Conservation (phyloP, 2,797 vertebrate species). For the Pelodytes ibericus region DNA sequence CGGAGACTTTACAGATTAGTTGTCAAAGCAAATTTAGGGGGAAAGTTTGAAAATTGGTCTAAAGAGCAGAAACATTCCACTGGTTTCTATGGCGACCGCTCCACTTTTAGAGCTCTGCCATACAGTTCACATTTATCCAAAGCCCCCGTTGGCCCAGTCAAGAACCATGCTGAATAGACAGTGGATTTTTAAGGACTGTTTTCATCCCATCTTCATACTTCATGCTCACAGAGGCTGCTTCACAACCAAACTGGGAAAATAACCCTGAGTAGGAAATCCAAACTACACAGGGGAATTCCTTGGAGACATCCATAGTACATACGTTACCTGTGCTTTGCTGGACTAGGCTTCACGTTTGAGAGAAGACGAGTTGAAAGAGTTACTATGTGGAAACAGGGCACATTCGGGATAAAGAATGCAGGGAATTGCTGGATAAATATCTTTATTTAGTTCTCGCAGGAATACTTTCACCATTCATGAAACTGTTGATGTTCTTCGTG, state of each 20-base stretch:
- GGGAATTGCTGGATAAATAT: conserved; percentile 38
- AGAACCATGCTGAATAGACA: too few species aligned
- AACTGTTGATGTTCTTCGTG: background rate
- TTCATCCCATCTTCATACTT: too few species aligned
- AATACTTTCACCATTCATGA: conserved; percentile 41
- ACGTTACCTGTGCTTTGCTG: conserved; percentile 11
- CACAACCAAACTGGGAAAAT: conserved; percentile 21
- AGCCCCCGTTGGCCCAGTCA: too few species aligned
- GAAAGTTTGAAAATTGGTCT: too few species aligned
- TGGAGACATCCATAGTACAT: conserved; percentile 37
- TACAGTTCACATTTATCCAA: too few species aligned
- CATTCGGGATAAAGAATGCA: conserved; percentile 16
- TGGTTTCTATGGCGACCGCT: too few species aligned
- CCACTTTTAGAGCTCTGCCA: too few species aligned
- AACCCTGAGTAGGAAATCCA: conserved; percentile 21
- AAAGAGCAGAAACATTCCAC: too few species aligned
- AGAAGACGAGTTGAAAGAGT: background rate
- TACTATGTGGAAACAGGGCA: conserved; percentile 33
- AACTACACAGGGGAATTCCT: conserved; percentile 8
- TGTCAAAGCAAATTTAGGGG: too few species aligned
- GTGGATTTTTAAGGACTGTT: too few species aligned
- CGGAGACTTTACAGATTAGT: too few species aligned
- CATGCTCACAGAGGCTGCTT: conserved; percentile 13
- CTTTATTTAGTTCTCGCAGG: conserved; percentile 23
- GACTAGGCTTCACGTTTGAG: background rate